Conservation (phyloP, 2,113 vertebrate genomes). For the Noctilio leporinus region DNA sequence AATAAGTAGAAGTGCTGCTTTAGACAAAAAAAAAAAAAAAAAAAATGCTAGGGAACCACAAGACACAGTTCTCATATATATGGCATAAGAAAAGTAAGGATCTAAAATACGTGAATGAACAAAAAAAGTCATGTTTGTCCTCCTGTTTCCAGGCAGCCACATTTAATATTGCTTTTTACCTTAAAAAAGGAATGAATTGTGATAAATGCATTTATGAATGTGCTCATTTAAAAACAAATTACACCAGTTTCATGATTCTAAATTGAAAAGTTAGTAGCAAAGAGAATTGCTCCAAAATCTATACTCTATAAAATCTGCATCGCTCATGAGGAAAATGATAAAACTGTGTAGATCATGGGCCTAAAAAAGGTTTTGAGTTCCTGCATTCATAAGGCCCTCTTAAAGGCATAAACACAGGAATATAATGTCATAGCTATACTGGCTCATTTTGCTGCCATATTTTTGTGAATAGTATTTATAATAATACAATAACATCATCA, state of each 20-base stretch:
- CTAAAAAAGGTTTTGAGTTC: background rate
- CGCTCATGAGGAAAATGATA: slow-evolving; percentile 27
- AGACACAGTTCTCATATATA: background rate
- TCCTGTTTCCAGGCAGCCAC: background rate
- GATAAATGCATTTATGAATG: slow-evolving; percentile 16
- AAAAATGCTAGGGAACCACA: background rate
- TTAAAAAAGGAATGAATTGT: background rate
- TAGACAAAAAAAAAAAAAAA: background rate
- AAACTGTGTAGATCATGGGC: slow-evolving; percentile 3
- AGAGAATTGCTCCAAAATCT: slow-evolving; percentile 44
- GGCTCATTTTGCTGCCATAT: background rate
- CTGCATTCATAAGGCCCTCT: background rate
- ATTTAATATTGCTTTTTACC: background rate
- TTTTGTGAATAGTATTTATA: background rate
- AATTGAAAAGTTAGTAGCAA: slow-evolving; percentile 53
- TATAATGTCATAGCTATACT: background rate
- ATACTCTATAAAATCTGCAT: slow-evolving; percentile 43
- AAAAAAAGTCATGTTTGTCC: background rate
- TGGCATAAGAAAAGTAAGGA: background rate
- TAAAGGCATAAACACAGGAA: background rate
- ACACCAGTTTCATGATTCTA: background rate
- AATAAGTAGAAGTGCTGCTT: background rate
- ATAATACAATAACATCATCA: background rate
- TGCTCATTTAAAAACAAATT: slow-evolving; percentile 41
- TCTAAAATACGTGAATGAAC: background rate